Evolutionary conservation across 2,113 vertebrate species (phyloP).

Genomic region (Grallaria varia): DNA sequence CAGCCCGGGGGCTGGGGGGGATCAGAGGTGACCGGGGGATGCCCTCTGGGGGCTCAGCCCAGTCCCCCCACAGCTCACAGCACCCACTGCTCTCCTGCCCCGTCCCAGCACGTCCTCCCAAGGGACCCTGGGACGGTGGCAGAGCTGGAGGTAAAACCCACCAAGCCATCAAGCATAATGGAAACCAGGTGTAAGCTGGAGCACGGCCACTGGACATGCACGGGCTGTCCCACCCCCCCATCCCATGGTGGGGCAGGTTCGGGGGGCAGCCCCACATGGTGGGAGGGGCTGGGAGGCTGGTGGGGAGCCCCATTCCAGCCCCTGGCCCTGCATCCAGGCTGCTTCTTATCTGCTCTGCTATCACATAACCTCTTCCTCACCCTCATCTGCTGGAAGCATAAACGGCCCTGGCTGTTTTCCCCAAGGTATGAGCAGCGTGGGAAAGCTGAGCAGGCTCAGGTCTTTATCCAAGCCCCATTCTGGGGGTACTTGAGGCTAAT

Average conservation of each 20-base stretch:
- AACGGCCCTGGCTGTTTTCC: neutral
- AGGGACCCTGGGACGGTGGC: fast-evolving
- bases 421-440: constrained; percentile 11
- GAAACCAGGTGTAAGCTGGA: neutral
- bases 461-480: neutral
- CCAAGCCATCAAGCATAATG: neutral
- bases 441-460: constrained; percentile 36
- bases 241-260: neutral
- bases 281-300: neutral
- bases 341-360: constrained; percentile 1
- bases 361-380: constrained; percentile 35
- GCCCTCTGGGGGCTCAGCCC: neutral
- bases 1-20: fast-evolving
- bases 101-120: fast-evolving
- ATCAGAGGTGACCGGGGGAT: neutral
- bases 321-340: neutral
- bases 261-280: neutral
- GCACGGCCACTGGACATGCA: fast-evolving
- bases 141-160: neutral
- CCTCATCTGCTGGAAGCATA: constrained; percentile 27
- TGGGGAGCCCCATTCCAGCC: neutral
- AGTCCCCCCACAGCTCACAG: neutral
- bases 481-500: neutral
- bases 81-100: neutral
- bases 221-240: neutral